phyloP scores from a whole-genome alignment of 2,797 vertebrate genomes.

The Leptodactylus fallax region DNA sequence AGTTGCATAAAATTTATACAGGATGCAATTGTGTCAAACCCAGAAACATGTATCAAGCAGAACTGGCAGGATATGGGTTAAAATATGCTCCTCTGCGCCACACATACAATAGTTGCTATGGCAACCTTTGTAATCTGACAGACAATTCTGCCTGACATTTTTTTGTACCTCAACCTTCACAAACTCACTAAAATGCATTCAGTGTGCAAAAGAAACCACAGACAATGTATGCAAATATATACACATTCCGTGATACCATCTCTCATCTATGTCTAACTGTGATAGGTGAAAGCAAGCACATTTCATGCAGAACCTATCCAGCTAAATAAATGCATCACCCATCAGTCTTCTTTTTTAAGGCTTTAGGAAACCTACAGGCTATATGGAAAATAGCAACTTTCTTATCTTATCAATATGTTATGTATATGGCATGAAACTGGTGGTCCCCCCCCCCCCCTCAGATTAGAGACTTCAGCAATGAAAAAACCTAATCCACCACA shows the following conservation, averaged over 20 bases:
- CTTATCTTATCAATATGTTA: no score
- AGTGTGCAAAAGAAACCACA: conserved; percentile 27
- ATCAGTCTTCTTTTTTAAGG: background rate
- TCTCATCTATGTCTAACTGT: conserved; percentile 38
- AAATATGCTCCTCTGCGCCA: conserved; percentile 49
- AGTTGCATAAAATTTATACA: background rate
- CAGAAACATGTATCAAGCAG: background rate
- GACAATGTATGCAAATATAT: conserved; percentile 59
- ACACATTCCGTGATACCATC: conserved; percentile 39
- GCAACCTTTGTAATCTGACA: conserved; percentile 63
- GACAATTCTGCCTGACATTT: conserved; percentile 57
- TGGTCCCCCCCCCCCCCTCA: no score
- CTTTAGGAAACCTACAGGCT: background rate
- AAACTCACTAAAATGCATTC: conserved; percentile 59
- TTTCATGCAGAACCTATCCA: conserved; percentile 23
- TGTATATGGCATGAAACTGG: no score
- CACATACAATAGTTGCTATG: conserved; percentile 58
- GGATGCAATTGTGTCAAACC: background rate
- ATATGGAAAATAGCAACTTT: background rate
- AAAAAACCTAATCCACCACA: background rate
- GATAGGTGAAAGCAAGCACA: conserved; percentile 31
- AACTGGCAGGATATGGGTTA: conserved; percentile 44
- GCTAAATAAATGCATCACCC: background rate
- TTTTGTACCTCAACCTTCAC: conserved; percentile 60
- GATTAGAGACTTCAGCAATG: background rate